Base-by-base conservation (phyloP, 2,113 vertebrate genomes). In the Synchiropus splendidus region DNA sequence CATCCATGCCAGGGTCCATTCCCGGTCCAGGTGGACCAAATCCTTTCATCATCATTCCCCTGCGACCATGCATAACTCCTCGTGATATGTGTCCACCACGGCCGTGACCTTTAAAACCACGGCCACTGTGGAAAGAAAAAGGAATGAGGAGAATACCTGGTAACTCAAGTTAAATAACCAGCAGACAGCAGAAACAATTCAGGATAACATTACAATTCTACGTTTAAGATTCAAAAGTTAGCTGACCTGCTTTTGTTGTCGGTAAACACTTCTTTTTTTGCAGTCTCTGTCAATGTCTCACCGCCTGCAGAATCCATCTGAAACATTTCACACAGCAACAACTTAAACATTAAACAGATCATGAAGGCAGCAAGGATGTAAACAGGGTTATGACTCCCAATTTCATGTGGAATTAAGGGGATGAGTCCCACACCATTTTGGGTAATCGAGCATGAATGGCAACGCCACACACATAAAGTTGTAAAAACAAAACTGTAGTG, bases 31-130 rank as follows among this genome's bases (percentile, higher is more conserved):
- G 67, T 13, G 71, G 74, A 10, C 67, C 74, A 33, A 80, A 79
- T 5, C 59, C 72, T 59, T 88, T 86, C 47, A 82, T 78, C 61
- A 82, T 78, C 58, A 76, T 58, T 31, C 75, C 76, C 18, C 70
- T 70, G 9, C 77, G 82, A 16, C 82, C 82, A 30, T 70, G 67
- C 61, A 78, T 61, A 12, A 48, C 41, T 18, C 81, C 81, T 51
- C 77, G 64, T 43, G 15, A 54, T 54, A 71, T 59, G 11, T 45
- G 54, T 6, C 73, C 71, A 36, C 73, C 79, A 71, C 77, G 53
- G 6, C 71, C 78, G 12, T 66, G 74, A 8, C 64, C 62, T 65
- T 46, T 78, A 37, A 54, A 42, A 13, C 74, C 69, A 16, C 52
- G 39, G 32, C 67, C 81, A 50, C 83, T 86, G 50, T 17, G 15